Evolutionary conservation across 2,113 vertebrate genomes (phyloP), one percentile per base, ranked within the genome.

Genomic region (Pelvicachromis taeniatus): DNA sequence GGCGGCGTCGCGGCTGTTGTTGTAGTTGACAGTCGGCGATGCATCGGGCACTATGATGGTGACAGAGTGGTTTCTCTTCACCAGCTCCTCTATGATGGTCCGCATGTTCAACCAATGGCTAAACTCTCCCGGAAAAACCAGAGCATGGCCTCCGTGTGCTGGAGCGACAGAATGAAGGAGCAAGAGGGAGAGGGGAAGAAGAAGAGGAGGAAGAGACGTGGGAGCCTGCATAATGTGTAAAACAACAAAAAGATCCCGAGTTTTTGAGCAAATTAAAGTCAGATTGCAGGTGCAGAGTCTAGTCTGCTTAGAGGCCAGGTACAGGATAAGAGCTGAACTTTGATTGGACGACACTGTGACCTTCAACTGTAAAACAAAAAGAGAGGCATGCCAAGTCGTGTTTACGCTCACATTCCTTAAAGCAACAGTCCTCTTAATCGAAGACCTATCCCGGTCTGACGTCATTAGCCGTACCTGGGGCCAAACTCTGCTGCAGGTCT

Each of bases 61-160:
- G 4, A 91, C 56, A 0, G 79, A 78, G 82, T 92, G 88, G 38
- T 90, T 88, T 55, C 88, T 85, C 53, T 12, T 80, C 12, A 83
- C 65, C 45, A 90, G 82, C 82, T 88, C 86, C 6, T 87, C 79
- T 77, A 92, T 23, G 77, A 92, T 83, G 40, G 0, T 87, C 6
- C 59, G 26, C 88, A 88, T 85, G 42, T 92, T 90, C 35, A 90
- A 16, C 88, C 86, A 92, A 6, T 92, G 91, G 70, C 86, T 92
- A 54, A 81, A 83, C 48, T 92, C 86, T 2, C 84, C 84, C 2
- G 88, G 84, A 14, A 90, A 65, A n/a, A 86, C 86, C 54, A 92
- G 80, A 7, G 90, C 75, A 7, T 56, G 82, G 7, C 91, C 68
- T 1, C 82, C 54, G 3, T 77, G 4, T 2, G 14, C 81, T 3